These are phyloP conservation scores for Podargus strigoides DNA, from an alignment of 2,797 vertebrate species.

Conservation along the genomic window DNA sequence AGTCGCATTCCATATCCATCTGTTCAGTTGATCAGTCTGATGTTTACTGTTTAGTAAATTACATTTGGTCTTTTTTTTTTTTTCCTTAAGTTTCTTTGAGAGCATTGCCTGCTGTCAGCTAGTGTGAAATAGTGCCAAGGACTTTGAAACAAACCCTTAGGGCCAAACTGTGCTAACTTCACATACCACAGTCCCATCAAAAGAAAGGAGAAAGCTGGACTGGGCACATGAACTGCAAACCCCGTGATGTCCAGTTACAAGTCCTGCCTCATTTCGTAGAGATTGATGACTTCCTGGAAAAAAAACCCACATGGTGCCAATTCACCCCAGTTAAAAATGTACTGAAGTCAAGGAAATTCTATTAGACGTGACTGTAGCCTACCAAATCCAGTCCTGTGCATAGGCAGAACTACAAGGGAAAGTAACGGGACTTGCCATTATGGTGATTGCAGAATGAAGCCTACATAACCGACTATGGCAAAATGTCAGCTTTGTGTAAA, in stretches of 20 bases:
- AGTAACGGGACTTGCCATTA: not conserved
- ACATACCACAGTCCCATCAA: not conserved
- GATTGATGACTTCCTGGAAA: not conserved
- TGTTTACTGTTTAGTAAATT: constrained; percentile 20
- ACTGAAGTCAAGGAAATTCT: not conserved
- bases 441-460: not conserved
- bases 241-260: not conserved
- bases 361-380: not conserved
- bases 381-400: not conserved
- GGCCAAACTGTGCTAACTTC: not conserved
- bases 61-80: not conserved
- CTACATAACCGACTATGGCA: not conserved
- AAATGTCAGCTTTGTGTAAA: not conserved
- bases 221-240: not conserved
- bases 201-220: not conserved
- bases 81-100: not conserved
- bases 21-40: constrained; percentile 22
- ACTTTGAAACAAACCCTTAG: not conserved
- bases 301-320: not conserved
- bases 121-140: constrained; percentile 1
- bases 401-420: constrained; percentile 5
- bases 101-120: not conserved
- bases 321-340: not conserved
- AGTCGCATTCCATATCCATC: constrained; percentile 16
- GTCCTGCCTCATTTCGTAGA: not conserved